Percentiles rank a stretch among this genome's conserved stretches.
Evolutionary conservation across 2,797 vertebrate genomes (phyloP).

Genomic region (Tapera naevia): DNA sequence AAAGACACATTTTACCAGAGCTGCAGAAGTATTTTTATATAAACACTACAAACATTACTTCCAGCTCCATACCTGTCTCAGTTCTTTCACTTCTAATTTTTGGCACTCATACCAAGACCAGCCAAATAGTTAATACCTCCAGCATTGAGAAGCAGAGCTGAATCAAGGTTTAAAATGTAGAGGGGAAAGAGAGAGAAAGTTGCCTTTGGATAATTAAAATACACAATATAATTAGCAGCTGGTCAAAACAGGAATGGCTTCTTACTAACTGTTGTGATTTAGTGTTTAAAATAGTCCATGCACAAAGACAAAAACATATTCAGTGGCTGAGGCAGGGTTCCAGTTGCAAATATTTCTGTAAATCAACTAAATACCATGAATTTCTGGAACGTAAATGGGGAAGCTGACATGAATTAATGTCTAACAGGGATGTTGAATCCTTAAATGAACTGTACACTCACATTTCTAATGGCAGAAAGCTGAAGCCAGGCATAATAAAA

Average conservation of each 20-base stretch:
- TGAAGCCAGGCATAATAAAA: slow-evolving; percentile 72
- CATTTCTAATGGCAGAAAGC: slow-evolving; percentile 72
- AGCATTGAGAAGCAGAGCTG: not conserved
- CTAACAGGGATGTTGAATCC: slow-evolving; percentile 72
- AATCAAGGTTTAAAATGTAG: not conserved
- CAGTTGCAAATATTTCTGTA: not conserved
- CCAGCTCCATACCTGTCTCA: not conserved
- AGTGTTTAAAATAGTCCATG: not conserved
- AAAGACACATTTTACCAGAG: not conserved
- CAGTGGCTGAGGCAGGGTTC: not conserved
- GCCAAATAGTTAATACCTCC: not conserved
- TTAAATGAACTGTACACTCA: slow-evolving; percentile 73
- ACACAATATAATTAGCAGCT: not conserved
- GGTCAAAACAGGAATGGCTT: slow-evolving; percentile 1
- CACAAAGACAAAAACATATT: slow-evolving; percentile 28
- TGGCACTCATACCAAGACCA: not conserved
- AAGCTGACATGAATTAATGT: slow-evolving; percentile 46
- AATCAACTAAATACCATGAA: slow-evolving; percentile 45
- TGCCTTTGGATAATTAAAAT: not conserved
- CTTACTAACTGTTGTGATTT: not conserved
- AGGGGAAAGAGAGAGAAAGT: not conserved
- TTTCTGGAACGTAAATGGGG: slow-evolving; percentile 7
- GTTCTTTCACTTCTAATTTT: not conserved
- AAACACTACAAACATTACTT: not conserved
- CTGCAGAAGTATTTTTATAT: not conserved